These are phyloP conservation scores for Lithobius niger DNA, from an alignment of 1,140 invertebrate genomes.

Conservation along the genomic window DNA sequence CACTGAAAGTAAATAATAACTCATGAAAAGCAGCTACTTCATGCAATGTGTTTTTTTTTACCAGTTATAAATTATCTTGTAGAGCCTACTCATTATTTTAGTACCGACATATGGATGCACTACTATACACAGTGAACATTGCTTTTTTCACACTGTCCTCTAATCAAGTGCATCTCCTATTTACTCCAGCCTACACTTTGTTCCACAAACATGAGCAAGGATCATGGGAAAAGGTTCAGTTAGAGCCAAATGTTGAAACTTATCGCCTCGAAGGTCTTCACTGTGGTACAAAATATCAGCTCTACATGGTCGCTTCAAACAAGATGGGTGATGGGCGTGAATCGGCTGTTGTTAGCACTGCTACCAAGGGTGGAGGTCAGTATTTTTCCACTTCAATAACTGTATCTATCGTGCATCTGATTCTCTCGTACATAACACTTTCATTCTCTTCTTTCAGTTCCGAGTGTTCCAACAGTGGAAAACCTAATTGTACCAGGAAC, in stretches of 20 bases:
- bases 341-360: background rate
- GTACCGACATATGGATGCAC: too few relatives aligned
- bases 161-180: too few relatives aligned
- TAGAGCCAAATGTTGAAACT: slow-evolving; percentile 19
- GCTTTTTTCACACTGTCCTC: too few relatives aligned
- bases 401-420: background rate
- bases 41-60: too few relatives aligned
- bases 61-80: too few relatives aligned
- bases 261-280: slow-evolving; percentile 40
- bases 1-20: too few relatives aligned
- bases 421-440: background rate
- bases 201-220: background rate
- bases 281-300: slow-evolving; percentile 26
- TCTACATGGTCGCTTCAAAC: background rate
- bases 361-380: slow-evolving; percentile 8
- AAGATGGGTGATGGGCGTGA: background rate
- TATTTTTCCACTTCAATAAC: background rate
- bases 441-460: background rate
- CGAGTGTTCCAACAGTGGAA: background rate
- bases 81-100: too few relatives aligned
- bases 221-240: background rate
- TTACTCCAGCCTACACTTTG: background rate
- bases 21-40: too few relatives aligned
- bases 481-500: slow-evolving; percentile 25
- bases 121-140: too few relatives aligned